Conservation (phyloP, 2,888 invertebrate genomes). For the Cantharis nigra region DNA sequence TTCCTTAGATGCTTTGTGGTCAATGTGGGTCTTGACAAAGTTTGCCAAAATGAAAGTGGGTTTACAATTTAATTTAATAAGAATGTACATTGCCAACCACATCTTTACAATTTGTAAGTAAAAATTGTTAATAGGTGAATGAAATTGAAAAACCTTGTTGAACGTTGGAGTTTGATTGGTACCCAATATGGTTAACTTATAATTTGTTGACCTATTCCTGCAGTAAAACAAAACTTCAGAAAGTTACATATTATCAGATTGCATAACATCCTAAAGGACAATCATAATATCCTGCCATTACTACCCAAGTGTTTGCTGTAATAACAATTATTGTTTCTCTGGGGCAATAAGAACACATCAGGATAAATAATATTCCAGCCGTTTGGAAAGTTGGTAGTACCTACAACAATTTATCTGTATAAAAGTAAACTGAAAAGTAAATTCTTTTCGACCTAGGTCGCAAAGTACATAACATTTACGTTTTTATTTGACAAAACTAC, state of each 20-base stretch:
- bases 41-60: not conserved
- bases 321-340: no score
- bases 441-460: no score
- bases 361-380: no score
- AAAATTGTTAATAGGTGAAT: not conserved
- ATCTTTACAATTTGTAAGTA: not conserved
- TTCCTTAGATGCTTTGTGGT: not conserved
- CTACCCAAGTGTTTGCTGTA: no score
- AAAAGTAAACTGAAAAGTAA: no score
- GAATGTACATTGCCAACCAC: not conserved
- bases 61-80: not conserved
- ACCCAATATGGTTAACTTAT: not conserved
- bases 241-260: not conserved
- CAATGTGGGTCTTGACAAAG: not conserved
- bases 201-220: not conserved
- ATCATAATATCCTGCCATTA: no score
- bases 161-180: not conserved
- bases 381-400: no score
- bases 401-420: no score
- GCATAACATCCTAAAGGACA: no score
- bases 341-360: no score
- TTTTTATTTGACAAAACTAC: no score
- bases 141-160: not conserved
- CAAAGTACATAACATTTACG: no score
- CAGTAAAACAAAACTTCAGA: not conserved